Evolutionary conservation across 1,140 invertebrate species (phyloP).

Genomic region (Helicoverpa zea): DNA sequence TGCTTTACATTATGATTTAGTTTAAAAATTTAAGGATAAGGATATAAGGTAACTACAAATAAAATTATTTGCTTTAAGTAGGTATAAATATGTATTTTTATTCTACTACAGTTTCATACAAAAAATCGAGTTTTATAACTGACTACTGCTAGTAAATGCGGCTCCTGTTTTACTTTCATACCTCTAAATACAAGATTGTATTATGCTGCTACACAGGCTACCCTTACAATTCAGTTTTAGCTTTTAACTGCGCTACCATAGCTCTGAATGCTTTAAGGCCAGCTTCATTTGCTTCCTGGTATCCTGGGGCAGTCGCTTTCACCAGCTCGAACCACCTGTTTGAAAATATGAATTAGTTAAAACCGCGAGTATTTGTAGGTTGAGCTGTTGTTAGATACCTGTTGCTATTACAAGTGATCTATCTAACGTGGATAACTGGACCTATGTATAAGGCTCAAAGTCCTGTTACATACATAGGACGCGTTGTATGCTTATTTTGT

Average conservation of each 20-base stretch:
- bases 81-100: too few species aligned
- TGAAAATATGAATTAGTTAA: not conserved
- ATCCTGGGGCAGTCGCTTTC: constrained; percentile 35
- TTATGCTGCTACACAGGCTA: not conserved
- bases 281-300: constrained; percentile 26
- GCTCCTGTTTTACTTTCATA: not conserved
- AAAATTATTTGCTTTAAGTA: constrained; percentile 16
- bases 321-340: constrained; percentile 57
- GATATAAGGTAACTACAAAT: constrained; percentile 52
- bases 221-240: constrained; percentile 46
- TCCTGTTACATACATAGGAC: too few species aligned
- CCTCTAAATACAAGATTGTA: not conserved
- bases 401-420: too few species aligned
- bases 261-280: constrained; percentile 30
- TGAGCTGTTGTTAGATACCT: not conserved
- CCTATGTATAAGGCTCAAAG: too few species aligned
- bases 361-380: not conserved
- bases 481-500: too few species aligned
- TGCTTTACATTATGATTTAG: constrained; percentile 39
- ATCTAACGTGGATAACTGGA: too few species aligned
- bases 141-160: not conserved
- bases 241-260: constrained; percentile 9
- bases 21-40: constrained; percentile 28
- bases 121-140: too few species aligned
- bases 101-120: too few species aligned